Percentiles rank a stretch among this genome's conserved stretches.
Evolutionary conservation across 1,140 invertebrate species (phyloP).

Genomic region (Physella acuta): DNA sequence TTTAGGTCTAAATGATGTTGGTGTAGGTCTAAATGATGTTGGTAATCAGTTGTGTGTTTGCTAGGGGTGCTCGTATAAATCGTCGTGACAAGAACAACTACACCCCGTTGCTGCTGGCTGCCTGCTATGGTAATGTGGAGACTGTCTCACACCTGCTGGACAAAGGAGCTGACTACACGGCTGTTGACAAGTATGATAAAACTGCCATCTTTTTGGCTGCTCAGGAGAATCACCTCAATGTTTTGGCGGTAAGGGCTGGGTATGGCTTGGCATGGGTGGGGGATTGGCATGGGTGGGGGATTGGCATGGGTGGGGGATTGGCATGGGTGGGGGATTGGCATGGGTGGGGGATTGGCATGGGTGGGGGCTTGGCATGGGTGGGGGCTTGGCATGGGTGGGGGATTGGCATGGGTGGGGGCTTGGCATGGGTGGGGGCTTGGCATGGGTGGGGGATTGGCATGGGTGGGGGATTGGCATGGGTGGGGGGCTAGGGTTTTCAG

Average conservation of each 20-base stretch:
- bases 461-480: too few relatives aligned
- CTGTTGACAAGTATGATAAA: constrained; percentile 59
- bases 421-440: too few relatives aligned
- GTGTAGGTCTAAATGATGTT: constrained; percentile 33
- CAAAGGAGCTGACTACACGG: constrained; percentile 51
- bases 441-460: too few relatives aligned
- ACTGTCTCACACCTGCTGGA: constrained; percentile 52
- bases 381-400: too few relatives aligned
- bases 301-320: too few relatives aligned
- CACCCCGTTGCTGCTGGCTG: constrained; percentile 62
- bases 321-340: too few relatives aligned
- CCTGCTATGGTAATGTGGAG: constrained; percentile 53
- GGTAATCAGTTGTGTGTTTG: too few relatives aligned
- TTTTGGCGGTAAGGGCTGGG: not conserved
- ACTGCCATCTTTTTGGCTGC: constrained; percentile 57
- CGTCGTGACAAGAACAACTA: constrained; percentile 59
- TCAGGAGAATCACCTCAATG: constrained; percentile 48
- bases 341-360: too few relatives aligned
- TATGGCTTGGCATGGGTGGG: not conserved
- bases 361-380: too few relatives aligned
- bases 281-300: too few relatives aligned
- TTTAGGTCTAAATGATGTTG: constrained; percentile 58
- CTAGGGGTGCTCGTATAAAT: constrained; percentile 58
- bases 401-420: too few relatives aligned
- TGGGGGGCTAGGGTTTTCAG: too few relatives aligned